Base-by-base conservation (phyloP, 1,140 invertebrate species). In the Triops cancriformis region DNA sequence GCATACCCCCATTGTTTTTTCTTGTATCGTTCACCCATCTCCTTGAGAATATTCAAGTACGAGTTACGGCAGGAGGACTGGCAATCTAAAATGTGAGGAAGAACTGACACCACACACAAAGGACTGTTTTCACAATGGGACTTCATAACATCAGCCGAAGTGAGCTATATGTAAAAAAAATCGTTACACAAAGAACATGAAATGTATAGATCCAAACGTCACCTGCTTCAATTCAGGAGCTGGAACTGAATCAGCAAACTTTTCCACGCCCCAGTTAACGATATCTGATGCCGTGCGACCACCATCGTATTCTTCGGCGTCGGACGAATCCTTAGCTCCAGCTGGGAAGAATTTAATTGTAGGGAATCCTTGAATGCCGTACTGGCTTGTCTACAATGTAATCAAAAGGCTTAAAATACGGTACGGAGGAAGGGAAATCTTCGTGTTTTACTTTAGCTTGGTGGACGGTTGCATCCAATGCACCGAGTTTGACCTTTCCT, bases 1-100 rank as follows among this genome's bases (percentile, higher is more conserved):
- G 88, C 90, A 86, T 87, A 95, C 90, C 96, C 96, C 97, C 97
- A 99, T 85, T 91, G 89, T 83, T 98, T 97, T 85, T 93, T 91
- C 86, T 98, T 98, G 85, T 92, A 98, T 84, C 96, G 96, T 64
- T 98, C 95, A 23, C 91, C 95, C 64, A 97, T 86, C 4, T 88
- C 85, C 26, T 87, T 89, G 0, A 99, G 85, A 5, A 90, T 90
- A 11, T 89, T 84, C 12, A 99, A 85, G 85, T 98, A 99, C 5
- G 89, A 86, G 84, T 98, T 98, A 81, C 98, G 89, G 84, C 98
- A 99, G 26, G 93, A 88, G 0, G 96, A 88, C 84, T 99, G 94
- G 85, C 98, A 99, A 85, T 99, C 98, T 7, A 98, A 88, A 80
- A 99, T 98, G 83, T 99, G 95, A 0, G 98, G 98, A 74, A 99